Evolutionary conservation across 2,797 vertebrate species (phyloP).

Genomic region (Acomys russatus): DNA sequence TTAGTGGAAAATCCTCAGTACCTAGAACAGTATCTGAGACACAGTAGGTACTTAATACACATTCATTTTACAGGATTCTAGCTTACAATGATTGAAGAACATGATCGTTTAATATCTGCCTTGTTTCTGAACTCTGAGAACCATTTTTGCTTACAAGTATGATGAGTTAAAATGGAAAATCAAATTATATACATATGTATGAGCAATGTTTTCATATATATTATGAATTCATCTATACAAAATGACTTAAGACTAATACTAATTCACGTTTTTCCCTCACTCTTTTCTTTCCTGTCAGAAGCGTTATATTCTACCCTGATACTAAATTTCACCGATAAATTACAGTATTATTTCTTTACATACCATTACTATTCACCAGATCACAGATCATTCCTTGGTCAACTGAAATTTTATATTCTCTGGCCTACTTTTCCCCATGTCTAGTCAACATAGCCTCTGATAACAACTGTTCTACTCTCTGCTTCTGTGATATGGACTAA

Average conservation of each 20-base stretch:
- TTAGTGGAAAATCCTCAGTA: background rate
- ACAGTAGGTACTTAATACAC: background rate
- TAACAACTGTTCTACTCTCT: background rate
- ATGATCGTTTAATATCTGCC: background rate
- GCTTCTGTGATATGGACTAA: background rate
- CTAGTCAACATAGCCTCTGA: background rate
- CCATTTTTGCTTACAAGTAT: background rate
- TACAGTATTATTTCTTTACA: background rate
- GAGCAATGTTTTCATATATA: background rate
- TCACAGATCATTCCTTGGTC: background rate
- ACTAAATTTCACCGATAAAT: background rate
- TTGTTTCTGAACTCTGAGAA: background rate
- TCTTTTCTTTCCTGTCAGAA: background rate
- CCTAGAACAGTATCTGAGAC: background rate
- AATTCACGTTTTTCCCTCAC: background rate
- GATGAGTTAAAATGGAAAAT: background rate
- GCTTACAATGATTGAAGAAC: background rate
- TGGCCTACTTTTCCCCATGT: background rate
- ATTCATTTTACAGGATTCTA: background rate
- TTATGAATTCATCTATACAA: background rate
- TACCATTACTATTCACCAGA: background rate
- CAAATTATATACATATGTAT: background rate
- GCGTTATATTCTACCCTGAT: background rate
- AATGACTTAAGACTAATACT: too few relatives aligned
- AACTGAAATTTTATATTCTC: background rate